Evolutionary conservation across 2,888 invertebrate species (phyloP).

Genomic region (Drosophila histrio): DNA sequence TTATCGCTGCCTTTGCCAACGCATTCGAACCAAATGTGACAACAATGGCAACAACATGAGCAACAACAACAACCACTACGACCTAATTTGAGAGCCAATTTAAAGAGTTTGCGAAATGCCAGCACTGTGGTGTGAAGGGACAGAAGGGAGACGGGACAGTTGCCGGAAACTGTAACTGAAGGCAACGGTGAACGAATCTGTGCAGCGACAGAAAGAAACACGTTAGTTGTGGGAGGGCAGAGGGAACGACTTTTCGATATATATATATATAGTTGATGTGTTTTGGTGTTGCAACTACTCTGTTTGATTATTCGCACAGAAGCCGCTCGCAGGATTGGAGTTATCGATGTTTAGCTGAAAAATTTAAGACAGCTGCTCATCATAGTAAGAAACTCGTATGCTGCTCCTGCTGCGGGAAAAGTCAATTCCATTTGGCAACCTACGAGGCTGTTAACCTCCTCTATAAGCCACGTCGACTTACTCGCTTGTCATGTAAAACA

Average conservation of each 20-base stretch:
- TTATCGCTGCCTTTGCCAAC: constrained; percentile 42
- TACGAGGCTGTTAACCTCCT: constrained; percentile 23
- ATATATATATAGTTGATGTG: not conserved
- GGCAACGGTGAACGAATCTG: constrained; percentile 19
- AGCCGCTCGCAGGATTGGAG: not conserved
- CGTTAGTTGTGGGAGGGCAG: not conserved
- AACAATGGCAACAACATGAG: constrained; percentile 62
- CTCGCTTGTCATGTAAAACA: constrained; percentile 73
- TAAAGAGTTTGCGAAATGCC: constrained; percentile 44
- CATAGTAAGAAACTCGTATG: constrained; percentile 13
- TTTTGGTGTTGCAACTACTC: not conserved
- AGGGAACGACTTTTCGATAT: not conserved
- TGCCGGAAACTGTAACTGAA: constrained; percentile 17
- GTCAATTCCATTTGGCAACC: constrained; percentile 22
- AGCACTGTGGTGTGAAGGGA: constrained; percentile 7
- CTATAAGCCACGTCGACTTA: constrained; percentile 50
- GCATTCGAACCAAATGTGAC: constrained; percentile 71
- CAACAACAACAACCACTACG: constrained; percentile 43
- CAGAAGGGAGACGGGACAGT: not conserved
- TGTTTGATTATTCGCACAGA: not conserved
- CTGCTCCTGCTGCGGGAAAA: not conserved
- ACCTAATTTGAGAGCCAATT: constrained; percentile 70
- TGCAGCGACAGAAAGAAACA: not conserved
- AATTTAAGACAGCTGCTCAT: constrained; percentile 7
- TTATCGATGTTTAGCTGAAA: not conserved